Evolutionary conservation across 2,888 invertebrate genomes (phyloP), one percentile per base, ranked within the genome.

Genomic region (Teleogryllus oceanicus): DNA sequence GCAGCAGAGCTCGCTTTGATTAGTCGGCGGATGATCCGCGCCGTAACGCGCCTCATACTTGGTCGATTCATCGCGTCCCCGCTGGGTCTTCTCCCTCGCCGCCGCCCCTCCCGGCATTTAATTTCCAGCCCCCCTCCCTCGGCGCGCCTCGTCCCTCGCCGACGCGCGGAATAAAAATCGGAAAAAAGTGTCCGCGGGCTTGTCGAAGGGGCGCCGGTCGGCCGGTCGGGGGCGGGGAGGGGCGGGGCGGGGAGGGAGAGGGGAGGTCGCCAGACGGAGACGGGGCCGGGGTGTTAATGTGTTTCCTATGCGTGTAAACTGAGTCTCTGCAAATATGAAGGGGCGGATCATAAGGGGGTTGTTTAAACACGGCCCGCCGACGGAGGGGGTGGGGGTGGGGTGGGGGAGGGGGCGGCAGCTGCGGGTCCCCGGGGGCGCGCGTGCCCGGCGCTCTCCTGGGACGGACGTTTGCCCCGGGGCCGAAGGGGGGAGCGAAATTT

Each of bases 241-340:
- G 12, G 62, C 5, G 10, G 16, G 62, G 11, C 10, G 62, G 62
- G 16, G n/a, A n/a, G 62, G 62, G 8, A 11, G 16, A n/a, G 62
- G 18, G 62, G 16, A n/a, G 62, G 62, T 13, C n/a, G 62, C 3
- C 3, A n/a, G 62, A n/a, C n/a, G 62, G 16, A 62, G 62, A 62
- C 13, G 62, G 62, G 62, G 62, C 13, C 62, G 62, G 62, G 62
- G 62, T 62, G 62, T 62, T 62, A 62, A 62, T 62, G 62, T 62
- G 62, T 62, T 62, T 62, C 62, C 62, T 62, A 62, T 62, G 62
- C 62, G 62, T 62, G 62, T 62, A 62, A 62, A 62, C 62, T 62
- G 62, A 62, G 62, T 62, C 62, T 62, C 62, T 62, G 62, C 62
- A 62, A 62, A 62, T 62, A 62, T 62, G 62, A 62, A 62, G 62